These are phyloP conservation scores for Xiphophorus birchmanni DNA, from an alignment of 2,797 vertebrate genomes.

Conservation along the genomic window DNA sequence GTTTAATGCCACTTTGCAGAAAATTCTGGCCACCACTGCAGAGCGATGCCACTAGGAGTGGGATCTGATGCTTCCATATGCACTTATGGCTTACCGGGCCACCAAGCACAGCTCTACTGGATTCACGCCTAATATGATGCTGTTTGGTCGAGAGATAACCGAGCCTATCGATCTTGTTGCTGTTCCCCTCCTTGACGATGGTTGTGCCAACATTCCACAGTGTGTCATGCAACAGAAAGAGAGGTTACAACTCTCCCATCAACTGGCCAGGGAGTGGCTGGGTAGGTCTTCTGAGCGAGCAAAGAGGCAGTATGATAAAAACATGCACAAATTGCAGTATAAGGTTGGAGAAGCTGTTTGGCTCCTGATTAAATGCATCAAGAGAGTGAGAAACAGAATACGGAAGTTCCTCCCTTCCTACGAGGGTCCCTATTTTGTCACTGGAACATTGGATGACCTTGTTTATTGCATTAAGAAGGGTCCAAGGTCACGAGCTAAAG, in stretches of 20 bases:
- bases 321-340: too few relatives aligned
- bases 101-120: neutral
- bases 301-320: neutral
- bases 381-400: too few relatives aligned
- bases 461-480: too few relatives aligned
- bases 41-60: constrained; percentile 43
- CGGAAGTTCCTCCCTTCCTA: too few relatives aligned
- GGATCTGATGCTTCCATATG: constrained; percentile 35
- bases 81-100: constrained; percentile 33
- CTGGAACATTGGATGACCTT: too few relatives aligned
- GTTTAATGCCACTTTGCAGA: constrained; percentile 22
- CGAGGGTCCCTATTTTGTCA: too few relatives aligned
- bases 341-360: too few relatives aligned
- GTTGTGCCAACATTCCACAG: neutral
- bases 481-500: too few relatives aligned
- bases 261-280: neutral
- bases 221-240: neutral
- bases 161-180: neutral
- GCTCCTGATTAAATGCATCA: too few relatives aligned
- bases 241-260: neutral
- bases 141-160: neutral
- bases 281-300: neutral
- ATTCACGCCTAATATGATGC: neutral
- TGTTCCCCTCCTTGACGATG: neutral
- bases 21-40: constrained; percentile 21